These are phyloP conservation scores for Mesorhabditis sp. DNA, from an alignment of 2,888 invertebrate species.

Conservation along the genomic window DNA sequence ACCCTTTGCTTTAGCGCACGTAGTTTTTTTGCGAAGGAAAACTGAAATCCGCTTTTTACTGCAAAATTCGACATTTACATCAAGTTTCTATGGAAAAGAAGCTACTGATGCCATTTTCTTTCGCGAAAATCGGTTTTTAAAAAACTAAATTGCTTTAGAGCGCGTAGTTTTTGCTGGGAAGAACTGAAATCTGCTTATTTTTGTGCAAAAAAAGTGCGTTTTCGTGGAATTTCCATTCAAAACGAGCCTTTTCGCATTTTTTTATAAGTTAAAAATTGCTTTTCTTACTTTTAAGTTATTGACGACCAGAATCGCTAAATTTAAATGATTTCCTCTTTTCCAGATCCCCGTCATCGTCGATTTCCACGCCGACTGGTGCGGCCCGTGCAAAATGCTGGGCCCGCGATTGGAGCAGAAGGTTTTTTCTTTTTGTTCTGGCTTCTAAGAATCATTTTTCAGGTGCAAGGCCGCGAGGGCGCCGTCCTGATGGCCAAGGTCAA, in stretches of 20 bases:
- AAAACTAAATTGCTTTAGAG: no score
- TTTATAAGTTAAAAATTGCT: no score
- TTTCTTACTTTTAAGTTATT: no score
- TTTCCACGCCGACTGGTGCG: conserved; percentile 55
- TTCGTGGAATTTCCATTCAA: no score
- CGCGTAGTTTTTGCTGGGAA: no score
- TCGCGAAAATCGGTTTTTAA: no score
- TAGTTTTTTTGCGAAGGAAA: background rate
- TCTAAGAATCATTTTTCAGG: conserved; percentile 15
- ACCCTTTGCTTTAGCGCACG: background rate
- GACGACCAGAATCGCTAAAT: no score
- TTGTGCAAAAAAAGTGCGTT: no score
- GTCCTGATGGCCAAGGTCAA: conserved; percentile 37
- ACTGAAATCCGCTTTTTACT: background rate
- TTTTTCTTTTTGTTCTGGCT: background rate
- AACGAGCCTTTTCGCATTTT: no score
- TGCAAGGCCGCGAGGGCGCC: conserved; percentile 24
- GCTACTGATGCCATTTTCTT: no score
- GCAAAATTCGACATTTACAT: background rate
- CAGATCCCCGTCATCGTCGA: conserved; percentile 47
- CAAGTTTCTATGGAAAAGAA: background rate
- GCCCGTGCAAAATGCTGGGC: conserved; percentile 49
- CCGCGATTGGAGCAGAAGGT: conserved; percentile 48
- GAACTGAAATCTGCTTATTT: no score
- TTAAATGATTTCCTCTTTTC: background rate